Conservation (phyloP, 2,888 invertebrate genomes). For the Belgica antarctica region DNA sequence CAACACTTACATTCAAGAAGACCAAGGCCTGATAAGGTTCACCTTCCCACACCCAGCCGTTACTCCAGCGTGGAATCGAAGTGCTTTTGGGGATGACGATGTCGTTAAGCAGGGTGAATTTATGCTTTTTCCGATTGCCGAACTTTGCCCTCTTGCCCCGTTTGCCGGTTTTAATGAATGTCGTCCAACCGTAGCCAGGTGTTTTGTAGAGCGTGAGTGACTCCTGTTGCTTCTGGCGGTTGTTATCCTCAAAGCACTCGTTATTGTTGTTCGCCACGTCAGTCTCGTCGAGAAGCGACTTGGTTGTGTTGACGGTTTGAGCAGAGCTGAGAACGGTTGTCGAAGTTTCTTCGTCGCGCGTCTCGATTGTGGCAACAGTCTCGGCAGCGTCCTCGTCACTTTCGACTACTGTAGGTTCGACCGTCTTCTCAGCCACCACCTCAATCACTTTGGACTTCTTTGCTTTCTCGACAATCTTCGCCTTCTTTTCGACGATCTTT, state of each 20-base stretch:
- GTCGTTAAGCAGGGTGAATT: slow-evolving; percentile 49
- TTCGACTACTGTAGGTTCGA: slow-evolving; percentile 13
- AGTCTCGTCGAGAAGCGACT: slow-evolving; percentile 28
- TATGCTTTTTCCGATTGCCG: slow-evolving; percentile 52
- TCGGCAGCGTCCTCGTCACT: slow-evolving; percentile 27
- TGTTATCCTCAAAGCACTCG: slow-evolving; percentile 54
- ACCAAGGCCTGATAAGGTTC: slow-evolving; percentile 78
- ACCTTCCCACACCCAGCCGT: slow-evolving; percentile 91
- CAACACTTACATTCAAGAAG: slow-evolving; percentile 74
- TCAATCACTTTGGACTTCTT: slow-evolving; percentile 32
- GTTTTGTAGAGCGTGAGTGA: slow-evolving; percentile 32
- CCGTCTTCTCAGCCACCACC: not conserved
- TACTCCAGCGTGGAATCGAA: slow-evolving; percentile 74
- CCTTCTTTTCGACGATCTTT: slow-evolving; percentile 44
- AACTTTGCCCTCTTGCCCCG: slow-evolving; percentile 55
- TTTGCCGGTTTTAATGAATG: not conserved
- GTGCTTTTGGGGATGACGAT: slow-evolving; percentile 56
- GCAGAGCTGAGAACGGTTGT: slow-evolving; percentile 26
- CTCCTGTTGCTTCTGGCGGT: slow-evolving; percentile 52
- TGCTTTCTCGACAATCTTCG: too few species aligned
- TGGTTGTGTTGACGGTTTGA: not conserved
- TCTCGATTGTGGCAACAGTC: not conserved
- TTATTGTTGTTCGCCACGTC: slow-evolving; percentile 43
- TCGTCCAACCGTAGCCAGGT: slow-evolving; percentile 33
- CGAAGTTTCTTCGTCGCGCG: slow-evolving; percentile 22